A percentile compares a stretch with the other conserved stretches of the same genome.
Conservation (phyloP, 2,888 invertebrate species). For the Cerceris rybyensis region DNA sequence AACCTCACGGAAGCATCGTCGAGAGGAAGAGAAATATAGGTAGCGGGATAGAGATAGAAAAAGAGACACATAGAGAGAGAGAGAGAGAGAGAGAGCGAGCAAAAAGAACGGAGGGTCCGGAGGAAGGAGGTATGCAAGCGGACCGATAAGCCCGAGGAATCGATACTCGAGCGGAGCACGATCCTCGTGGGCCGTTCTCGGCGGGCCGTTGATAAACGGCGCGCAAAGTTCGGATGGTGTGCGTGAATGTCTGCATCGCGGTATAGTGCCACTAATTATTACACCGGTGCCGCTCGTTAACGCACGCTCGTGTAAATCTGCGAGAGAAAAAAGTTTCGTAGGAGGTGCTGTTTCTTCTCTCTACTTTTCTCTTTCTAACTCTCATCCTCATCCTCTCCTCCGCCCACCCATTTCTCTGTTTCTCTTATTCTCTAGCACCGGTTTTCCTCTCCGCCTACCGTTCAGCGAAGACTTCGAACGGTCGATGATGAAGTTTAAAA, state of each 20-base stretch:
- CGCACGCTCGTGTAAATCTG: constrained; percentile 56
- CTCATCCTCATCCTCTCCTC: background rate
- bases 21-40: constrained; percentile 28
- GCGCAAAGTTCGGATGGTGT: constrained; percentile 46
- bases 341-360: constrained; percentile 13
- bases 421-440: background rate
- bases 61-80: constrained; percentile 16
- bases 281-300: constrained; percentile 61
- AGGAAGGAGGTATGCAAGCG: constrained; percentile 54
- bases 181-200: constrained; percentile 59
- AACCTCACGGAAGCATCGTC: constrained; percentile 61
- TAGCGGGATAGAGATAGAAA: constrained; percentile 4
- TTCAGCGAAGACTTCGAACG: constrained; percentile 53
- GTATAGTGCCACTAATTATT: constrained; percentile 62
- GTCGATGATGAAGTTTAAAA: constrained; percentile 68
- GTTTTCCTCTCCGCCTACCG: constrained; percentile 21
- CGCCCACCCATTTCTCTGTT: constrained; percentile 13
- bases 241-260: constrained; percentile 34
- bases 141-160: constrained; percentile 64
- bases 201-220: constrained; percentile 58
- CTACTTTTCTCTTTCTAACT: background rate
- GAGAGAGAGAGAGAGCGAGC: constrained; percentile 12
- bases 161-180: constrained; percentile 59
- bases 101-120: constrained; percentile 31
- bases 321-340: constrained; percentile 41